Percentiles rank a stretch among this genome's conserved stretches.
Evolutionary conservation across 2,113 vertebrate species (phyloP).

Genomic region (Chiloscyllium plagiosum): DNA sequence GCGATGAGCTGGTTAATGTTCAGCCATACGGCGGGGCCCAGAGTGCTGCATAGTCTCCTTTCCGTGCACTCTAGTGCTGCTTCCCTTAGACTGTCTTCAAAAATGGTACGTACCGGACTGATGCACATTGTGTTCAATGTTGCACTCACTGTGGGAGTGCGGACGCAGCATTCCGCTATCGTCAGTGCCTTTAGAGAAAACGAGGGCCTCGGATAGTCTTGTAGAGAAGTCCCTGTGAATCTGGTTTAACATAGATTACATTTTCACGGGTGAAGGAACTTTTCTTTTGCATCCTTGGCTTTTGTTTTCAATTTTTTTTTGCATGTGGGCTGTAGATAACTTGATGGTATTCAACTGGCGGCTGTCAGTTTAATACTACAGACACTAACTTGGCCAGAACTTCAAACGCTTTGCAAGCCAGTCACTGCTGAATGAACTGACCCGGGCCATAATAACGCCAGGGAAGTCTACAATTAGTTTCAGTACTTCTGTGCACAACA

Average conservation of each 20-base stretch:
- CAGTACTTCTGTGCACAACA: background rate
- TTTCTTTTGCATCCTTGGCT: background rate
- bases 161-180: background rate
- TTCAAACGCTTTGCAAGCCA: background rate
- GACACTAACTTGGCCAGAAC: background rate
- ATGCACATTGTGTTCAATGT: background rate
- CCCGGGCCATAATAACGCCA: background rate
- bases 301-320: background rate
- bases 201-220: background rate
- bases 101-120: background rate
- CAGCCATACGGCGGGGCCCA: background rate
- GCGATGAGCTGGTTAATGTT: constrained; percentile 13
- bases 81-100: background rate
- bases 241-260: background rate
- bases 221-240: background rate
- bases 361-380: background rate
- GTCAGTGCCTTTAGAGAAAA: background rate
- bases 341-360: background rate
- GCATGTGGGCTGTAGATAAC: background rate
- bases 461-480: background rate
- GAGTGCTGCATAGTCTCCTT: background rate
- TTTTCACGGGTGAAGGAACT: background rate
- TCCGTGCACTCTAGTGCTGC: background rate
- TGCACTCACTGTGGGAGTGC: background rate
- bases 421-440: background rate